Evolutionary conservation across 2,888 invertebrate genomes (phyloP), one percentile per base, ranked within the genome.

Genomic region (Cheilosia soror): DNA sequence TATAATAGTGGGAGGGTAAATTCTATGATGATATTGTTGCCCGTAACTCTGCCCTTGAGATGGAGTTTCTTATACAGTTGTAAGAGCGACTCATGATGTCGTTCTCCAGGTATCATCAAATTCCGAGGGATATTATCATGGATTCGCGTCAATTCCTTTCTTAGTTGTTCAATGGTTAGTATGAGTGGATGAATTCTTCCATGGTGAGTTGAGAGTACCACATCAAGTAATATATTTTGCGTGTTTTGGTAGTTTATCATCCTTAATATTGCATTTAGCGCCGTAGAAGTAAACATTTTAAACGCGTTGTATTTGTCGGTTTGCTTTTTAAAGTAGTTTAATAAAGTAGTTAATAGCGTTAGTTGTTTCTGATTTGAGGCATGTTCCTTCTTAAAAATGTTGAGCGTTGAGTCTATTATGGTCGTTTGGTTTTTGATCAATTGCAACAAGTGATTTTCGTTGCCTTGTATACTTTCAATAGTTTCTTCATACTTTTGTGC

Each of bases 81-180:
- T 9, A 71, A 13, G 4, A 71, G 47, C 0, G 58, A 71, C 31
- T 71, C 47, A 25, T 20, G 47, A 7, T 58, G 69, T 47, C 68
- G 13, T 15, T 57, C 47, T 4, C 11, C 51, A 20, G 49, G 65
- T 51, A 65, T 49, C 65, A 65, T 51, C 33, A 65, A 31, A 37
- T 33, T 20, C 6, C 25, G 49, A 9, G 37, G 20, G 31, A 71
- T 33, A 20, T 63, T 53, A 9, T 42, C 73, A 15, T 65, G 57
- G 0, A 47, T 65, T 15, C 20, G 42, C 5, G 5, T 65, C 13
- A 75, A 11, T 20, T 58, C 65, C 20, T 72, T 15, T n/a, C 62
- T 58, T n/a, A 62, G 58, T 25, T 65, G 57, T 11, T 72, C 27
- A 25, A 72, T 40, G 5, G 53, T 42, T 20, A 42, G 25, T 2